Evolutionary conservation across 2,888 invertebrate genomes (phyloP), one percentile per base, ranked within the genome.

Genomic region (Drosophila anomelani): DNA sequence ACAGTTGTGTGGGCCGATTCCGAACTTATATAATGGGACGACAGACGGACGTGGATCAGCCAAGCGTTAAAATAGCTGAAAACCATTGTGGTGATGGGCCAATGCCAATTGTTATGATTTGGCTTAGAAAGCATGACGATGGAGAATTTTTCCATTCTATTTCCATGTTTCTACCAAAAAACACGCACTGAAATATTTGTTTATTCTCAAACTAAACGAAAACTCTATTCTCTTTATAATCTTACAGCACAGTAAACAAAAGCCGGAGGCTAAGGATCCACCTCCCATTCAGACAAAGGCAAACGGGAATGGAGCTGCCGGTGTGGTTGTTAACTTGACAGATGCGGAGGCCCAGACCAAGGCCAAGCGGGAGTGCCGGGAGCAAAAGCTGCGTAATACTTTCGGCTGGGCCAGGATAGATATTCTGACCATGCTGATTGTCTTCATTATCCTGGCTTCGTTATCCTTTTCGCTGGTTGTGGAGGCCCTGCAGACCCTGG

Each of bases 381-480:
- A 96, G 79, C 93, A 93, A 41, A 94, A 94, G 76, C 93, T 97
- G 67, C 95, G 96, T 73, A 98, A 97, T 91, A 98, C 98, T 0
- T 98, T 98, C 87, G 98, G 98, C 10, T 98, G 98, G 98, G 96
- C 97, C 4, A 94, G 98, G 76, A 96, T 97, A 58, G 97, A 98
- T 87, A 96, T 98, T n/a, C 94, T 97, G 9, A 96, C 96, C 46
- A 95, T 96, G 93, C 93, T 97, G 47, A 95, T 96, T 4, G 96
- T 96, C 57, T 96, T 96, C 91, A 96, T 97, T 44, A 96, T 97
- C 79, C 94, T 97, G 75, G 95, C 96, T 0, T 97, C 98, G 0
- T 94, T 98, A 71, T 96, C 96, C 49, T 96, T 97, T 90, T 96
- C 97, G 0, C 93, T 97, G 51, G 92, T 96, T 7, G 95, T 97